Conservation (phyloP, 2,888 invertebrate genomes). For the Acanthacorydalis orientalis region DNA sequence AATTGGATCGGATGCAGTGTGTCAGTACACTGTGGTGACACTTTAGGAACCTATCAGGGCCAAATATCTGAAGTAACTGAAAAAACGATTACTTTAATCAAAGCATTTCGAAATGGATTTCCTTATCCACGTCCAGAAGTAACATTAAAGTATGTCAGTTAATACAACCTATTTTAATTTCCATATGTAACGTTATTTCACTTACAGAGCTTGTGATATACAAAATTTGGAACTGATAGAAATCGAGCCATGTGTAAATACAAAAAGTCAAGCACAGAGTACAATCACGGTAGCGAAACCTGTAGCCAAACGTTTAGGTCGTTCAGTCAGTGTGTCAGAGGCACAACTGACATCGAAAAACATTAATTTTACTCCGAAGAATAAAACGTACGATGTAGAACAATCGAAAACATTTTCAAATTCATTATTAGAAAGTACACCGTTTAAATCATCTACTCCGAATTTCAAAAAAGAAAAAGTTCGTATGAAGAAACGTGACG, state of each 20-base stretch:
- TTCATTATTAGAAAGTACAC: not conserved
- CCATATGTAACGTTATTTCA: conserved; percentile 4
- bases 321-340: conserved; percentile 24
- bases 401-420: conserved; percentile 5
- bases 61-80: conserved; percentile 58
- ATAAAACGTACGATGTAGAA: conserved; percentile 4
- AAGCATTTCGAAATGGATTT: conserved; percentile 70
- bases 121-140: conserved; percentile 41
- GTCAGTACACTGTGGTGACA: conserved; percentile 64
- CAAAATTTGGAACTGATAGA: conserved; percentile 60
- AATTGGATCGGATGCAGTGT: conserved; percentile 65
- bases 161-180: not conserved
- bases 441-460: conserved; percentile 20
- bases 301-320: conserved; percentile 32
- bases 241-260: conserved; percentile 28
- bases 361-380: conserved; percentile 21
- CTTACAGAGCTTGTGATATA: conserved; percentile 52
- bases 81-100: conserved; percentile 51
- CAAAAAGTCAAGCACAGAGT: conserved; percentile 21
- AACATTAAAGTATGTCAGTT: conserved; percentile 35
- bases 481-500: conserved; percentile 34
- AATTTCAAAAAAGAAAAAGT: conserved; percentile 30
- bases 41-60: conserved; percentile 67
- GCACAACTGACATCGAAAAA: no score
- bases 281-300: conserved; percentile 36